Evolutionary conservation across 2,797 vertebrate genomes (phyloP), one percentile per base, ranked within the genome.

Genomic region (Pyrrhura leucotis): DNA sequence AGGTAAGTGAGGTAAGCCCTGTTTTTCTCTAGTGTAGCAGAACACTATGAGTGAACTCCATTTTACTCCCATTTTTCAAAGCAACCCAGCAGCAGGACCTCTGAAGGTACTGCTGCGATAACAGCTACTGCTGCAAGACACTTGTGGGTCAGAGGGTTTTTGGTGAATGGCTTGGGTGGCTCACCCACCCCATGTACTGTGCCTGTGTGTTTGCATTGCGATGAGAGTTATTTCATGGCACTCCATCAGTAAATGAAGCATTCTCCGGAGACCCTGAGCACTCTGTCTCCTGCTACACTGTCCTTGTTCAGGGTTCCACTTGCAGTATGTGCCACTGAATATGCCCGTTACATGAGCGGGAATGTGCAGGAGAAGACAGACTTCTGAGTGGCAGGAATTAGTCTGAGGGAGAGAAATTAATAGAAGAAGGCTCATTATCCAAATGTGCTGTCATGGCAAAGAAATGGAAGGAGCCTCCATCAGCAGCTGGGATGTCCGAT

Each of bases 401-500:
- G 26, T 44, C 16, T 17, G 47, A 85, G 62, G 25, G 72, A 25
- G 48, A 86, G 56, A 90, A 88, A 65, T 81, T 42, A 59, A 28
- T 26, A 19, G 63, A n/a, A 63, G 78, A 35, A 39, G 42, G 66
- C 33, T 58, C 0, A 0, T 83, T 68, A 40, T 22, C 50, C 40
- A 65, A 72, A 84, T 20, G 31, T 6, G 6, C 14, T 3, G 1
- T 56, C 18, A 10, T 12, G 42, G 78, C 28, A 54, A 33, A 75
- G 50, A 72, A 72, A 56, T 17, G 40, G 69, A 44, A 88, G 45
- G 40, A 72, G 23, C 20, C n/a, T 75, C 65, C 16, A 1, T 12
- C 3, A 4, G 16, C 29, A 66, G 0, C 2, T 5, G 19, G 68
- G 22, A 14, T 66, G 66, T 80, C 61, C 1, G 0, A 4, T 0